Evolutionary conservation across 2,888 invertebrate genomes (phyloP), one percentile per base, ranked within the genome.

Genomic region (Synanthedon formicaeformis): DNA sequence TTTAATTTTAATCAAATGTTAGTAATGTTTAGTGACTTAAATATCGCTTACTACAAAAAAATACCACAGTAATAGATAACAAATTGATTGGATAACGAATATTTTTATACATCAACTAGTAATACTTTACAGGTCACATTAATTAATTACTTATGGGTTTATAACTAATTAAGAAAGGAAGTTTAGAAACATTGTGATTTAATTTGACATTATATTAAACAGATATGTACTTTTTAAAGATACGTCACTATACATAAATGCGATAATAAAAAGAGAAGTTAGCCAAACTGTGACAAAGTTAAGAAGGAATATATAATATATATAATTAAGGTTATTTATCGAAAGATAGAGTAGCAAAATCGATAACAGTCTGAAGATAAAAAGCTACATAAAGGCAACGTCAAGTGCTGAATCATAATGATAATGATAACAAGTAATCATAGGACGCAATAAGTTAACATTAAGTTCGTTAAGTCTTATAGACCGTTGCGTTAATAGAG

Each of bases 211-310:
- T 69, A 75, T 67, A 69, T 65, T 69, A 71, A 75, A 77, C 74
- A 78, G 81, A 82, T 82, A 83, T 83, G 82, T 81, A 73, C 69
- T 72, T 76, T 76, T 69, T 69, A 78, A 45, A 45, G 45, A 45
- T 45, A 45, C 13, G 14, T 45, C 14, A 45, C 14, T 13, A 45
- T 45, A 45, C 13, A 13, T 11, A 34, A 34, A 34, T 34, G 34
- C 34, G 34, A 10, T 34, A 34, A 34, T 34, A 34, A 34, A 6
- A 10, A 34, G 34, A 34, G 34, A 34, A 34, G 34, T 34, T 34
- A 34, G 2, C 34, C 10, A 10, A 34, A 8, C 10, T 34, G 34
- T 34, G 34, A 10, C 10, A 34, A 34, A 34, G 6, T 34, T 34
- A 34, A 34, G 10, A 34, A 34, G 8, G 2, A 2, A 34, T 34